These are phyloP conservation scores for Trididemnum miniatum DNA, from an alignment of 23 tunicate species.

Conservation along the genomic window DNA sequence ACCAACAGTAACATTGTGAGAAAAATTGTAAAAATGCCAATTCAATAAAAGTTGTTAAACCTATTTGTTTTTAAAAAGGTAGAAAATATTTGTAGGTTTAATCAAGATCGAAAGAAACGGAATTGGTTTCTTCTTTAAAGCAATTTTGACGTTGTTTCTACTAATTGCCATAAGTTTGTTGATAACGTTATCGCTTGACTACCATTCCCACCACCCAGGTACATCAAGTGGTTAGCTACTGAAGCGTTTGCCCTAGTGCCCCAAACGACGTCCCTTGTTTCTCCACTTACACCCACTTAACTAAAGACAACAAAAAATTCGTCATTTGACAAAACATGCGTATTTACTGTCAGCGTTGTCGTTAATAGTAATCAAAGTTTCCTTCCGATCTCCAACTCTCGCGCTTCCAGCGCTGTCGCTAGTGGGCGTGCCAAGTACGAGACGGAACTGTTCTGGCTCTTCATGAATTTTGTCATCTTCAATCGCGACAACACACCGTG, in stretches of 20 bases:
- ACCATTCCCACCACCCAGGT: not conserved
- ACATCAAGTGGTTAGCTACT: not conserved
- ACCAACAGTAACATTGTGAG: too few species aligned
- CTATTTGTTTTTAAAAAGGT: too few species aligned
- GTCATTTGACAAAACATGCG: too few species aligned
- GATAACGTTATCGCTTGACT: not conserved
- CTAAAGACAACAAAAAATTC: not conserved
- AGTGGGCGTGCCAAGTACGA: slow-evolving; percentile 89
- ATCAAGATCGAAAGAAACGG: too few species aligned
- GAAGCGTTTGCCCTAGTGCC: too few species aligned
- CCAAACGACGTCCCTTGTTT: too few species aligned
- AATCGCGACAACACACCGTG: slow-evolving; percentile 72
- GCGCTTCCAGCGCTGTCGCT: slow-evolving; percentile 73
- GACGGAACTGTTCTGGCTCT: slow-evolving; percentile 84
- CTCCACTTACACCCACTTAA: too few species aligned
- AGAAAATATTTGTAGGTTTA: too few species aligned
- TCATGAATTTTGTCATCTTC: slow-evolving; percentile 82
- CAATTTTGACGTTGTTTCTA: not conserved
- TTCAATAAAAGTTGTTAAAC: too few species aligned
- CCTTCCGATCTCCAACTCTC: slow-evolving; percentile 63
- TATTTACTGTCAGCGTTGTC: slow-evolving; percentile 95
- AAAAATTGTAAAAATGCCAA: too few species aligned
- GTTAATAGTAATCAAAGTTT: slow-evolving; percentile 63
- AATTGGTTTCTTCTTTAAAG: too few species aligned
- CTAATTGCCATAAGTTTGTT: not conserved